phyloP scores from a whole-genome alignment of 2,888 invertebrate species.

The Erannis defoliaria region DNA sequence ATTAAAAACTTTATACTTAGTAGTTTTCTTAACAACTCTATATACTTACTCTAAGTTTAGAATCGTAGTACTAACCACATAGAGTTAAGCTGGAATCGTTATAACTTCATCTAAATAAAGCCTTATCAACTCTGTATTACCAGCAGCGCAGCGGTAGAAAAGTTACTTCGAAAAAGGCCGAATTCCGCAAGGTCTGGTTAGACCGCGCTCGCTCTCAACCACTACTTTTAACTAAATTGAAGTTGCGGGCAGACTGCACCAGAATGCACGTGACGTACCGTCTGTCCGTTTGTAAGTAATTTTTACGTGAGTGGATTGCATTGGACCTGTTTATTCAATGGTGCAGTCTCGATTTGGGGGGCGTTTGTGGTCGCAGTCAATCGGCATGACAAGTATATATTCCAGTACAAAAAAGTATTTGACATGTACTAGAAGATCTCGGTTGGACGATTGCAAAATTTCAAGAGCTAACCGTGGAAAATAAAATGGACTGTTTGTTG shows the following conservation, averaged over 20 bases:
- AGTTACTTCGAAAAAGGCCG: conserved; percentile 61
- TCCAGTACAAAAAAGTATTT: conserved; percentile 46
- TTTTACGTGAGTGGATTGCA: conserved; percentile 77
- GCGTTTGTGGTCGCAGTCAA: conserved; percentile 58
- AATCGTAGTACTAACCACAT: background rate
- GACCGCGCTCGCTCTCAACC: conserved; percentile 74
- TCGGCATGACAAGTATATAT: conserved; percentile 61
- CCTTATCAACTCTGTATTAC: conserved; percentile 39
- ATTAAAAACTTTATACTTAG: background rate
- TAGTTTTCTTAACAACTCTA: background rate
- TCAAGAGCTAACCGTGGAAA: conserved; percentile 10
- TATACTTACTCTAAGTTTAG: background rate
- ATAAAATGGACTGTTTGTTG: conserved; percentile 15
- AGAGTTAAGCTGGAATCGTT: conserved; percentile 5
- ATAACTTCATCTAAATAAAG: conserved; percentile 37
- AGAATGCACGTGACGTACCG: conserved; percentile 73
- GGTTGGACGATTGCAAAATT: conserved; percentile 10
- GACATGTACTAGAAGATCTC: conserved; percentile 28
- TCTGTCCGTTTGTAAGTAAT: conserved; percentile 70
- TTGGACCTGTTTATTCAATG: conserved; percentile 61
- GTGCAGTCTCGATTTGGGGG: conserved; percentile 61
- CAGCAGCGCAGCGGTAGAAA: conserved; percentile 49
- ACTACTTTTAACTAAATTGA: conserved; percentile 84
- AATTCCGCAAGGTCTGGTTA: conserved; percentile 56
- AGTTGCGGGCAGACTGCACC: conserved; percentile 72